These are phyloP conservation scores for Diorhabda sublineata DNA, from an alignment of 1,140 invertebrate genomes.

Conservation along the genomic window DNA sequence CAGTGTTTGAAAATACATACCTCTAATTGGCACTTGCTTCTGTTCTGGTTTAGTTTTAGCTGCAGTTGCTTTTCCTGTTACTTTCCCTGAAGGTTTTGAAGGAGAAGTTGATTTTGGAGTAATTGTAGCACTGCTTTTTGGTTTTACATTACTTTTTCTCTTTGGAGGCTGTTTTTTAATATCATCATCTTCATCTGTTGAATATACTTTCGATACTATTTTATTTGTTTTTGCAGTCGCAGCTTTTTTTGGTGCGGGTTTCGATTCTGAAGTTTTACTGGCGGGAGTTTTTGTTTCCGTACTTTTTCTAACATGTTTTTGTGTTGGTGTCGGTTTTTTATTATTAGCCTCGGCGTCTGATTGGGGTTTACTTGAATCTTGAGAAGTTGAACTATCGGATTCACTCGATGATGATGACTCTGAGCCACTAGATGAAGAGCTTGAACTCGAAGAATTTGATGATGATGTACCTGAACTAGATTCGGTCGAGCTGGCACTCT, in stretches of 20 bases:
- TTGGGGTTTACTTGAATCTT: slow-evolving; percentile 46
- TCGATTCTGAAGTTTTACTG: slow-evolving; percentile 25
- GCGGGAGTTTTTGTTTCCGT: slow-evolving; percentile 42
- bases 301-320: slow-evolving; percentile 45
- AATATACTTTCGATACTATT: slow-evolving; percentile 36
- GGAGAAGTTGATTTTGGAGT: slow-evolving; percentile 51
- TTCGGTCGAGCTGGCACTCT: slow-evolving; percentile 29
- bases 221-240: slow-evolving; percentile 45
- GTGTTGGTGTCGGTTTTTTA: slow-evolving; percentile 50
- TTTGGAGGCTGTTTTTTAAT: slow-evolving; percentile 47
- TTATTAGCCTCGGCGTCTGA: slow-evolving; percentile 49
- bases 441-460: slow-evolving; percentile 53
- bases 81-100: slow-evolving; percentile 55
- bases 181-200: slow-evolving; percentile 53
- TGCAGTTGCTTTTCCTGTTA: slow-evolving; percentile 42
- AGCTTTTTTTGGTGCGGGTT: slow-evolving; percentile 40
- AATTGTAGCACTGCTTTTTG: slow-evolving; percentile 45
- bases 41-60: slow-evolving; percentile 13
- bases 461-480: slow-evolving; percentile 29
- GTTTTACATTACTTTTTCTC: slow-evolving; percentile 45
- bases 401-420: slow-evolving; percentile 67
- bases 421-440: slow-evolving; percentile 64
- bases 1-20: neutral
- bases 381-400: slow-evolving; percentile 52
- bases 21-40: slow-evolving; percentile 17